Base-by-base conservation (phyloP, 53 echinoderm and acorn worm species). In the Antedon mediterranea region DNA sequence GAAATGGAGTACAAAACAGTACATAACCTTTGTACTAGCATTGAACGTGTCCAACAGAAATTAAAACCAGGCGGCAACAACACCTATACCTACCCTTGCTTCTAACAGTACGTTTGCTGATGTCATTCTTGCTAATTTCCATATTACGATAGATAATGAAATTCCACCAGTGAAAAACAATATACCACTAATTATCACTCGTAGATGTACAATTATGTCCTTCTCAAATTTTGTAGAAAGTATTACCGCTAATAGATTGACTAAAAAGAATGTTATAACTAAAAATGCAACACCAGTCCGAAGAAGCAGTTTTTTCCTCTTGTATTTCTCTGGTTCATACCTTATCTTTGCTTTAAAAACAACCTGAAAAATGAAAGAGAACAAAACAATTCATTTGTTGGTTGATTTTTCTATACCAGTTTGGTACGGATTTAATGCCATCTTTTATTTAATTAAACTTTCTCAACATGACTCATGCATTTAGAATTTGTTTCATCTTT, bases 41-140 rank as follows among this genome's bases (percentile, higher is more conserved):
- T n/a, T n/a, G n/a, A n/a, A n/a, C n/a, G n/a, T n/a, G n/a, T n/a
- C n/a, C n/a, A n/a, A n/a, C n/a, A n/a, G n/a, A n/a, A n/a, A n/a
- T n/a, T n/a, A n/a, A n/a, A n/a, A n/a, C n/a, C n/a, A n/a, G n/a
- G n/a, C n/a, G n/a, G n/a, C n/a, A n/a, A n/a, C n/a, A n/a, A n/a
- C n/a, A 3, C 30, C 30, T 4, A 41, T 9, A 87, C 89, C 80
- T 77, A 97, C 97, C 88, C 97, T 89, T 30, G 92, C 88, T 79
- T 97, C 97, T 0, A 97, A 88, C 15, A 97, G 78, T 31, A 92
- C 84, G 33, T 92, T 97, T 20, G 92, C 92, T 31, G 92, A 97
- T 7, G 85, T 85, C 90, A 89, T 97, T 75, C 90, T 83, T 43
- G 88, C 85, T 29, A 92, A 77, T 75, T 85, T 97, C 97, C 97